phyloP scores from a whole-genome alignment of 2,888 invertebrate species.

The Quadroppia sp. region DNA sequence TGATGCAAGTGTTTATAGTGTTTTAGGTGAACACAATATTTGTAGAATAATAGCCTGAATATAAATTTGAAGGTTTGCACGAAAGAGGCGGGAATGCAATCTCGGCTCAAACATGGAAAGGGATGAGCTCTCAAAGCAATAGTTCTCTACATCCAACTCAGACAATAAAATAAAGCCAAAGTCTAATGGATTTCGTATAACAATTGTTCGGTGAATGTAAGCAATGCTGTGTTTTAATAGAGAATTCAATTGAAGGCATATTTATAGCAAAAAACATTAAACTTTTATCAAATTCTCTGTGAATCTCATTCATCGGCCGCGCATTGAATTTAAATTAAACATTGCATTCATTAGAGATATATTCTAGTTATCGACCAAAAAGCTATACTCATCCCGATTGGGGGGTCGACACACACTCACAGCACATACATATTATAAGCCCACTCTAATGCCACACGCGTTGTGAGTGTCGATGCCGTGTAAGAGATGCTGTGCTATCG shows the following conservation, averaged over 20 bases:
- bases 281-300: constrained; percentile 31
- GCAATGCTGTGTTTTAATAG: neutral
- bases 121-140: constrained; percentile 26
- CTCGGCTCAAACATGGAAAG: constrained; percentile 30
- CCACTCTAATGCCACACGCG: constrained; percentile 37
- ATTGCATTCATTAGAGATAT: constrained; percentile 15
- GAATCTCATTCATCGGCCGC: constrained; percentile 9
- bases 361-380: constrained; percentile 27
- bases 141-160: neutral
- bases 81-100: constrained; percentile 34
- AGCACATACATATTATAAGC: neutral
- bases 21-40: constrained; percentile 34
- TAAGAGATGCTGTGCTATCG: constrained; percentile 18
- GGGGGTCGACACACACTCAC: neutral
- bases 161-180: constrained; percentile 5
- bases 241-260: constrained; percentile 15
- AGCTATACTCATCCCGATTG: constrained; percentile 5
- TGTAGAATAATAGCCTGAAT: constrained; percentile 34
- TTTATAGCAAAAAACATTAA: constrained; percentile 23
- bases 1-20: constrained; percentile 38
- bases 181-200: constrained; percentile 22
- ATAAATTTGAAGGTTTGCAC: constrained; percentile 36
- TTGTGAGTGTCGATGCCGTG: constrained; percentile 21
- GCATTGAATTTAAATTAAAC: constrained; percentile 37
- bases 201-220: neutral